A percentile compares a stretch with the other conserved stretches of the same genome.
Evolutionary conservation across 2,797 vertebrate species (phyloP).

Genomic region (Hyperoplus immaculatus): DNA sequence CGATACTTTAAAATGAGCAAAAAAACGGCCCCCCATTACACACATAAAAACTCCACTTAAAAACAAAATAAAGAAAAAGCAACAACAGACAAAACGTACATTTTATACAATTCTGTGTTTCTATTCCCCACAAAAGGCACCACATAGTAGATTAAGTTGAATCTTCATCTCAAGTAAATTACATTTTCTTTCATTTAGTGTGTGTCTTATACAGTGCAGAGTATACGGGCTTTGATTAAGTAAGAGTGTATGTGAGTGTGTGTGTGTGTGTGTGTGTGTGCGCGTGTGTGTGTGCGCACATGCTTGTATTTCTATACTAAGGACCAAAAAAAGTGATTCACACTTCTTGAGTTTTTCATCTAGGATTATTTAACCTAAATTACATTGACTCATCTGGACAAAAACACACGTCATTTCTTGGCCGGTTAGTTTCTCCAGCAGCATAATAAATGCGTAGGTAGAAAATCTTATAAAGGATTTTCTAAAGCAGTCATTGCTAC

Average conservation of each 20-base stretch:
- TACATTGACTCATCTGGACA: not conserved
- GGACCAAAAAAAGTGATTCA: slow-evolving; percentile 16
- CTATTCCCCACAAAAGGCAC: slow-evolving; percentile 65
- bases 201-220: slow-evolving; percentile 91
- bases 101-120: slow-evolving; percentile 81
- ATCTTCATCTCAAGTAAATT: slow-evolving; percentile 90
- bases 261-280: slow-evolving; percentile 44
- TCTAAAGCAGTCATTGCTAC: not conserved
- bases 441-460: not conserved
- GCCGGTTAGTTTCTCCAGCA: not conserved
- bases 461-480: not conserved
- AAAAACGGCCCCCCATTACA: slow-evolving; percentile 48
- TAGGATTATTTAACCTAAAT: slow-evolving; percentile 6
- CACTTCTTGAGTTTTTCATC: slow-evolving; percentile 1
- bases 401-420: not conserved
- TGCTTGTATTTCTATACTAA: slow-evolving; percentile 66
- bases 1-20: slow-evolving; percentile 77
- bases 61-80: slow-evolving; percentile 65
- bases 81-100: slow-evolving; percentile 73
- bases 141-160: slow-evolving; percentile 78
- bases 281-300: slow-evolving; percentile 28
- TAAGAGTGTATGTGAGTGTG: slow-evolving; percentile 42
- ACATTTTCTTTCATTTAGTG: slow-evolving; percentile 79
- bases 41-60: slow-evolving; percentile 62
- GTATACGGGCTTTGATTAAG: slow-evolving; percentile 87